Conservation (phyloP, 1,140 invertebrate species). For the Heliconius himera region DNA sequence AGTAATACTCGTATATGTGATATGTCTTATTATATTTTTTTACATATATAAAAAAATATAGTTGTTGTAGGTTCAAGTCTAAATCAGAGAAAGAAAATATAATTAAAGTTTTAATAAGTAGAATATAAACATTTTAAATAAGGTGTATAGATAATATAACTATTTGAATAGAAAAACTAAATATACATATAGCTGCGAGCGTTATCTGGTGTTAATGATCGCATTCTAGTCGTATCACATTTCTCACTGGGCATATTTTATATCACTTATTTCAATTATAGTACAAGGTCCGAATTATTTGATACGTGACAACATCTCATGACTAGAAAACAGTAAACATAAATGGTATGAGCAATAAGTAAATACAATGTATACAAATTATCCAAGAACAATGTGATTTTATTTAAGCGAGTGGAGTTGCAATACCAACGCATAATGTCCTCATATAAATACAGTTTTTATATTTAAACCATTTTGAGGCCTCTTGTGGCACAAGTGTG, state of each 20-base stretch:
- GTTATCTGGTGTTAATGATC: constrained; percentile 22
- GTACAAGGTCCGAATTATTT: constrained; percentile 50
- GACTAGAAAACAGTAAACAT: not conserved
- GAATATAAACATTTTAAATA: no score
- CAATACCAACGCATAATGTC: not conserved
- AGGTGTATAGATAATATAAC: not conserved
- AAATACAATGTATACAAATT: not conserved
- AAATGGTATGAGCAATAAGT: not conserved
- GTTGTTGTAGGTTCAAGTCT: no score
- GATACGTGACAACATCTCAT: constrained; percentile 46
- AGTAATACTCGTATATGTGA: no score
- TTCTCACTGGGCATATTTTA: constrained; percentile 44
- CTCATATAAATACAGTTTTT: not conserved
- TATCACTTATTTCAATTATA: constrained; percentile 53
- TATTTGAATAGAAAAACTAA: not conserved
- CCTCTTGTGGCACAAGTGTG: no score
- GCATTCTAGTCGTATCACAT: constrained; percentile 44
- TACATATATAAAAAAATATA: no score
- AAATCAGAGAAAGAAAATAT: no score
- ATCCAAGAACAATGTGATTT: not conserved
- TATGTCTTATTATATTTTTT: no score
- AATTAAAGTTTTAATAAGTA: no score
- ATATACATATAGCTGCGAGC: not conserved
- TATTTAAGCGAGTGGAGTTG: not conserved
- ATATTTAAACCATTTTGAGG: no score